Conservation (phyloP, 1,140 invertebrate species). For the Drosophila virilis region DNA sequence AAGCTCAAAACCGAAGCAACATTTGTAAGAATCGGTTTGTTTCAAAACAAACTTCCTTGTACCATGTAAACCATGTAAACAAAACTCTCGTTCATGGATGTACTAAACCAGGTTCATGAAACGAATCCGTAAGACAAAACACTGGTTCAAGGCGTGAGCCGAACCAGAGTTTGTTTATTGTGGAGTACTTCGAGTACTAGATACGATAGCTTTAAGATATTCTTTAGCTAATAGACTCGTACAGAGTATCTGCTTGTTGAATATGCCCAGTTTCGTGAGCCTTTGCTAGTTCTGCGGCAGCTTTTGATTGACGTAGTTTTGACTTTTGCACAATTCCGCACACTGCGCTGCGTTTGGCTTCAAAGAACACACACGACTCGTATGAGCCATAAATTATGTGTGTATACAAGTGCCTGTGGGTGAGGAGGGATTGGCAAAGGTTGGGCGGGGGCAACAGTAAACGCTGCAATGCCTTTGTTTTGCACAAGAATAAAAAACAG, state of each 20-base stretch:
- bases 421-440: background rate
- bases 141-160: no score
- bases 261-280: background rate
- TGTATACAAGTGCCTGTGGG: conserved; percentile 47
- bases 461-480: conserved; percentile 60
- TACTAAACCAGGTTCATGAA: no score
- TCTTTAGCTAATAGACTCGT: no score
- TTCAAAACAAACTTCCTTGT: no score
- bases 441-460: background rate
- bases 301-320: conserved; percentile 78
- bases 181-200: no score
- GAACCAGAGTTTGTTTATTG: no score
- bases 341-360: conserved; percentile 17
- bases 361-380: conserved; percentile 38
- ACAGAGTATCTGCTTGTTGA: conserved; percentile 3
- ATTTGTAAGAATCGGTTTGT: no score
- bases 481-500: conserved; percentile 70
- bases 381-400: conserved; percentile 77
- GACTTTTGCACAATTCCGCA: conserved; percentile 66
- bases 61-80: no score
- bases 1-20: no score
- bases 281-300: conserved; percentile 26
- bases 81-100: no score
- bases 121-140: no score
- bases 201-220: no score